These are phyloP conservation scores for Centropus bengalensis DNA, from an alignment of 2,113 vertebrate species.

Conservation along the genomic window DNA sequence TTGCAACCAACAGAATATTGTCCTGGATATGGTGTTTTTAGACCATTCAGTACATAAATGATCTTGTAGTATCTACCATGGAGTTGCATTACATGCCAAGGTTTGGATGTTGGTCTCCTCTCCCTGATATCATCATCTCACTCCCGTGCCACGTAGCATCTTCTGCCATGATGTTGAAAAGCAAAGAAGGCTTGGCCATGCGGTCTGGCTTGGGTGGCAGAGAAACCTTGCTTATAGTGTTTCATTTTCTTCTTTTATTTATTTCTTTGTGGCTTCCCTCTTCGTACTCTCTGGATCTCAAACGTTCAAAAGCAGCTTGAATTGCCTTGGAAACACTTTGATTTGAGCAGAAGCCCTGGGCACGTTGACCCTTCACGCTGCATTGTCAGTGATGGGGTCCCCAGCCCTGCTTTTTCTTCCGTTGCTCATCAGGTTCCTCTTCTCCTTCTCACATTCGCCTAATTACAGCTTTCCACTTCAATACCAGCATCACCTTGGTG, in stretches of 20 bases:
- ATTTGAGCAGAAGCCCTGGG: background rate
- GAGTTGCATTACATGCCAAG: fast-evolving
- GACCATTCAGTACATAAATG: background rate
- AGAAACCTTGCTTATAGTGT: background rate
- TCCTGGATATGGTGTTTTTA: background rate
- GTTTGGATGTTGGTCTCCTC: background rate
- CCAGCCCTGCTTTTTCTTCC: fast-evolving
- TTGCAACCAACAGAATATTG: background rate
- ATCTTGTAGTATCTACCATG: fast-evolving
- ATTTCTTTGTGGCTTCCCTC: background rate
- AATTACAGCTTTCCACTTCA: background rate
- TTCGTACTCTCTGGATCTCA: background rate
- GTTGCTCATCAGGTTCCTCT: background rate
- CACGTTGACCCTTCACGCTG: background rate
- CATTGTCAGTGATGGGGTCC: fast-evolving
- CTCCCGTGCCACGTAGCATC: background rate
- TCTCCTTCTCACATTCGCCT: background rate
- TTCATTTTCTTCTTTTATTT: background rate
- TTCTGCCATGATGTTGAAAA: background rate
- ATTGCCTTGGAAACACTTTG: background rate
- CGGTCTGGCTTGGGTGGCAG: background rate
- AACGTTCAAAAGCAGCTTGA: background rate
- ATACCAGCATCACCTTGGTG: background rate
- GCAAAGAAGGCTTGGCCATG: background rate
- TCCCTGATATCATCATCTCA: background rate